Conservation (phyloP, 30 jellyfish, hydroid and myxozoan genomes). For the Turritopsis dohrnii region DNA sequence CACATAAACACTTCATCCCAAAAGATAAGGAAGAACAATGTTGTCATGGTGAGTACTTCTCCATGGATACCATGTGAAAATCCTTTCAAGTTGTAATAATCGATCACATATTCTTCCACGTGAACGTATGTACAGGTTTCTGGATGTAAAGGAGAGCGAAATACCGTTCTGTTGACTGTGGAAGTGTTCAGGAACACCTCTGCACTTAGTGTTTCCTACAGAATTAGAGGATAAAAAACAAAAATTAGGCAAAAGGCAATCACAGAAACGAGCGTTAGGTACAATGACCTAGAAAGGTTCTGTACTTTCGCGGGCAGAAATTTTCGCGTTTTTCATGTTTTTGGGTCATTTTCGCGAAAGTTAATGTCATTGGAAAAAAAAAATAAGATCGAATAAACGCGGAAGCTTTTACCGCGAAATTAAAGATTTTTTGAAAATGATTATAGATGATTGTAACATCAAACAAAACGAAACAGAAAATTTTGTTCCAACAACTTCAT, state of each 20-base stretch:
- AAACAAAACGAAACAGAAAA: too few species aligned
- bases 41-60: constrained; percentile 72
- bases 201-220: constrained; percentile 67
- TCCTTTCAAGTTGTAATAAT: constrained; percentile 58
- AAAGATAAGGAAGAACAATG: constrained; percentile 56
- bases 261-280: too few species aligned
- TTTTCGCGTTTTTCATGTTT: too few species aligned
- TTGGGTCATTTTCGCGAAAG: too few species aligned
- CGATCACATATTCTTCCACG: constrained; percentile 62
- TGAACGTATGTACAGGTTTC: constrained; percentile 35
- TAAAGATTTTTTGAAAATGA: too few species aligned
- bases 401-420: too few species aligned
- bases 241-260: too few species aligned
- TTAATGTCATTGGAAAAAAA: too few species aligned
- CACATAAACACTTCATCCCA: constrained; percentile 91
- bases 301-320: too few species aligned
- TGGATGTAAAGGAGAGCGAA: constrained; percentile 23
- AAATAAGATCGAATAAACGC: too few species aligned
- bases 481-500: neutral
- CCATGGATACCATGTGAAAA: constrained; percentile 79
- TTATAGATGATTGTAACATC: too few species aligned
- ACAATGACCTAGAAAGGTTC: too few species aligned
- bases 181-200: constrained; percentile 71
- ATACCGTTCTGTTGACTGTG: constrained; percentile 74
- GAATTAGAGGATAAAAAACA: neutral